These are phyloP conservation scores for Phyllotreta cruciferae DNA, from an alignment of 2,888 invertebrate genomes.

Conservation along the genomic window DNA sequence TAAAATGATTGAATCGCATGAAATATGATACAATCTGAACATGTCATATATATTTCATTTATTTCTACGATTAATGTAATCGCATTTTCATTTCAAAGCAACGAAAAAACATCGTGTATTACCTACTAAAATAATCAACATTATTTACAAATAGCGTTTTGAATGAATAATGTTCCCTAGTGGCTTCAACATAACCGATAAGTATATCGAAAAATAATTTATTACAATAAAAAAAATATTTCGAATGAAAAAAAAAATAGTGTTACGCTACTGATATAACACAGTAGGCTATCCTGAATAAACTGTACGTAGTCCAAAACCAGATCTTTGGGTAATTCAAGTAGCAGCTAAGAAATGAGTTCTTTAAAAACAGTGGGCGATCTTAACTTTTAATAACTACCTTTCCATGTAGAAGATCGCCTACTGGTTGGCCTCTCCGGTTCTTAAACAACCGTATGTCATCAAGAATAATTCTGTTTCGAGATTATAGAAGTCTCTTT, in stretches of 20 bases:
- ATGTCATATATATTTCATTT: slow-evolving; percentile 15
- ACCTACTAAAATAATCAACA: too few relatives aligned
- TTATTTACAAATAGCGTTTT: too few relatives aligned
- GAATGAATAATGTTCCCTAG: too few relatives aligned
- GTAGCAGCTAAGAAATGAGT: slow-evolving; percentile 58
- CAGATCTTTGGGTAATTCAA: slow-evolving; percentile 59
- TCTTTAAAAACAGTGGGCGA: slow-evolving; percentile 59
- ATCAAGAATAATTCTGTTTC: slow-evolving; percentile 49
- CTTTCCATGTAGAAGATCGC: slow-evolving; percentile 55
- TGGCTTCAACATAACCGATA: too few relatives aligned
- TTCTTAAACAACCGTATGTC: slow-evolving; percentile 55
- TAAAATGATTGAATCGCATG: slow-evolving; percentile 19
- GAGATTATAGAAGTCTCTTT: slow-evolving; percentile 33
- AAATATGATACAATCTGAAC: slow-evolving; percentile 20
- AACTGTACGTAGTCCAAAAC: slow-evolving; percentile 54
- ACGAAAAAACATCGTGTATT: too few relatives aligned
- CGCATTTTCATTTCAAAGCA: too few relatives aligned
- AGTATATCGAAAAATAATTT: too few relatives aligned
- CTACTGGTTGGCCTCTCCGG: slow-evolving; percentile 51
- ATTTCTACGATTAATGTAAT: neutral
- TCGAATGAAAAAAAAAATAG: neutral
- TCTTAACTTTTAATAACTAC: slow-evolving; percentile 57
- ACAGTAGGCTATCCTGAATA: slow-evolving; percentile 45
- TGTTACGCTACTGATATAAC: slow-evolving; percentile 35
- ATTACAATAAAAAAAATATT: too few relatives aligned